phyloP scores from a whole-genome alignment of 35 echinoderm and acorn worm species.

The Acanthaster planci region DNA sequence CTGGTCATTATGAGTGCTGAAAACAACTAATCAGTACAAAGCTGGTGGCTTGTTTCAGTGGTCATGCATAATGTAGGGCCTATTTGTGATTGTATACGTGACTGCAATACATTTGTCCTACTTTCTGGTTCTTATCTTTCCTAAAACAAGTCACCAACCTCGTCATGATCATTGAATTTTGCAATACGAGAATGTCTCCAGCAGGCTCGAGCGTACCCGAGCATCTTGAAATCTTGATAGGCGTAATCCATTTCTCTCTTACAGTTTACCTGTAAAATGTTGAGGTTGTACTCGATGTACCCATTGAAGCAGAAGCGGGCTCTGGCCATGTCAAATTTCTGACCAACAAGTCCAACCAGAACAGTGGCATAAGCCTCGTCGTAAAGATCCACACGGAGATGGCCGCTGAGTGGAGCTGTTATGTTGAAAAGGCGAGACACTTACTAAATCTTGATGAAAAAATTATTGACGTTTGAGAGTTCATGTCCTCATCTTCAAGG shows the following conservation, averaged over 20 bases:
- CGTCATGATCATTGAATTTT: not conserved
- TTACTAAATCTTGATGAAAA: not conserved
- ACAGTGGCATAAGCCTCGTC: constrained; percentile 38
- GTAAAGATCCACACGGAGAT: not conserved
- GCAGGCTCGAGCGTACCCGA: not conserved
- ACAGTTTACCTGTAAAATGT: constrained; percentile 32
- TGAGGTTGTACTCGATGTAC: constrained; percentile 29
- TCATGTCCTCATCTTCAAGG: no score
- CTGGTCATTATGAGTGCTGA: not conserved
- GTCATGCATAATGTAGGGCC: no score
- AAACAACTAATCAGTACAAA: no score
- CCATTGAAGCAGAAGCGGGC: constrained; percentile 37
- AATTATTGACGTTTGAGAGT: no score
- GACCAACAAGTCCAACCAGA: not conserved
- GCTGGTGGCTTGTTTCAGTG: no score
- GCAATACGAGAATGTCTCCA: not conserved
- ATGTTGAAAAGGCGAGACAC: not conserved
- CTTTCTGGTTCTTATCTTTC: not conserved
- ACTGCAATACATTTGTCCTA: no score
- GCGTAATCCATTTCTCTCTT: not conserved
- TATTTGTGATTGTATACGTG: no score
- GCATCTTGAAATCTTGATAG: not conserved
- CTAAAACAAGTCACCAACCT: no score
- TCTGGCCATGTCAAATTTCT: not conserved
- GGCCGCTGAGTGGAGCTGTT: constrained; percentile 32